Evolutionary conservation across 2,113 vertebrate genomes (phyloP).

Genomic region (Sterna hirundo): DNA sequence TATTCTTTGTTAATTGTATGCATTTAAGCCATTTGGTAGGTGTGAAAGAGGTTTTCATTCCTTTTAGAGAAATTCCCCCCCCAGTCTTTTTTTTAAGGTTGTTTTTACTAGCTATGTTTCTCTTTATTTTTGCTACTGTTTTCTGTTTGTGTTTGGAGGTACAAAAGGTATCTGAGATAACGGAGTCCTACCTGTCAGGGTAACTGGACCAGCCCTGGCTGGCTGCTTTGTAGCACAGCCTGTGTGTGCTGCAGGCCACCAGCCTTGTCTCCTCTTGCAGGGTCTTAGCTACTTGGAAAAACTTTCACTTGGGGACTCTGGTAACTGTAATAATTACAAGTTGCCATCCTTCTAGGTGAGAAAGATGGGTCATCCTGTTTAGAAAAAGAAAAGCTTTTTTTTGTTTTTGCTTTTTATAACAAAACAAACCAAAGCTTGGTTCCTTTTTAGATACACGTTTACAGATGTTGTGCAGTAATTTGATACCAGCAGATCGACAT

Average conservation of each 20-base stretch:
- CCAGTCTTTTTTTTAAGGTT: not conserved
- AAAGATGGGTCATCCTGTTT: not conserved
- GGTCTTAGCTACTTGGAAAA: not conserved
- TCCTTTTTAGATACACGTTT: not conserved
- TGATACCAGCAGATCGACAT: not conserved
- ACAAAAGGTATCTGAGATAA: not conserved
- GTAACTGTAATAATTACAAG: not conserved
- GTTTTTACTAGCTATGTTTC: not conserved
- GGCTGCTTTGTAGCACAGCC: not conserved
- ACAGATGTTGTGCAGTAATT: not conserved
- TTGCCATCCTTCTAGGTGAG: not conserved
- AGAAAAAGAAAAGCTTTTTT: not conserved
- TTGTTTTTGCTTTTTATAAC: not conserved
- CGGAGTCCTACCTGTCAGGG: not conserved
- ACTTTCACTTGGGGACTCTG: constrained; percentile 9
- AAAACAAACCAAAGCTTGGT: not conserved
- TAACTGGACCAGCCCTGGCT: not conserved
- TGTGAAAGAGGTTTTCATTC: not conserved
- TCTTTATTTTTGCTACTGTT: not conserved
- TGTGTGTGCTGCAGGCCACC: constrained; percentile 39
- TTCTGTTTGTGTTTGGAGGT: not conserved
- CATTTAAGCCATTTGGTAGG: not conserved
- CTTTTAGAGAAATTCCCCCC: not conserved
- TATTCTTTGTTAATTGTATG: not conserved
- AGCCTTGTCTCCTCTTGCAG: constrained; percentile 35